Base-by-base conservation (phyloP, 1,140 invertebrate species). In the Lucilia sericata region DNA sequence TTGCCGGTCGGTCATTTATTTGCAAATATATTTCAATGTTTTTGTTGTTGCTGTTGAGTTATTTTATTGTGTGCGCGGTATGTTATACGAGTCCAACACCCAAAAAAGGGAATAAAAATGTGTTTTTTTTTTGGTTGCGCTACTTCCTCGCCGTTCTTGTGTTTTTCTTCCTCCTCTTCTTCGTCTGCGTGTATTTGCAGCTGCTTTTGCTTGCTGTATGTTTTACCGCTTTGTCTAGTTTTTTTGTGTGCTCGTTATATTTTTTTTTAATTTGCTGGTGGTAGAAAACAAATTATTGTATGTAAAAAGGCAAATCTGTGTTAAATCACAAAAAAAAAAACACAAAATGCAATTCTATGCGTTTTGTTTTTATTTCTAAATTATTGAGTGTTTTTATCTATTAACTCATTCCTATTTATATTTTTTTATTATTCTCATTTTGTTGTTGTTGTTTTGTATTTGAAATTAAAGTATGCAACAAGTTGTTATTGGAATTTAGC, bases 61-160 rank as follows among this genome's bases (percentile, higher is more conserved):
- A 42, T 42, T 47, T 76, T 42, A 3, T 30, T 30, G 25, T 30
- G 25, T 30, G 25, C 25, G 25, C 25, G 25, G 78, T 82, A 70
- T 85, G 83, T 84, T 85, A 85, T 84, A 83, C 83, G 85, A 85
- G 83, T 85, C 85, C 85, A 85, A 85, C 85, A 85, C 85, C 85
- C 84, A 83, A 85, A 85, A 85, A 85, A 85, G 83, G 85, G 85
- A 82, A 85, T 84, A 84, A 85, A 85, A 85, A 85, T 74, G 21
- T 84, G 76, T 36, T 55, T 83, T 83, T 83, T 3, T 30, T 30
- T 30, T 30, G n/a, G 36, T 60, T 51, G 60, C 55, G 60, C 55
- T 19, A 65, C 82, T 65, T 82, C 55, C 34, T 74, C 65, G 36
- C 65, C 21, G 51, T 51, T 65, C 21, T 65, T 82, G 13, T 82